phyloP scores from a whole-genome alignment of 2,888 invertebrate species.

The Bhutanitis thaidina region DNA sequence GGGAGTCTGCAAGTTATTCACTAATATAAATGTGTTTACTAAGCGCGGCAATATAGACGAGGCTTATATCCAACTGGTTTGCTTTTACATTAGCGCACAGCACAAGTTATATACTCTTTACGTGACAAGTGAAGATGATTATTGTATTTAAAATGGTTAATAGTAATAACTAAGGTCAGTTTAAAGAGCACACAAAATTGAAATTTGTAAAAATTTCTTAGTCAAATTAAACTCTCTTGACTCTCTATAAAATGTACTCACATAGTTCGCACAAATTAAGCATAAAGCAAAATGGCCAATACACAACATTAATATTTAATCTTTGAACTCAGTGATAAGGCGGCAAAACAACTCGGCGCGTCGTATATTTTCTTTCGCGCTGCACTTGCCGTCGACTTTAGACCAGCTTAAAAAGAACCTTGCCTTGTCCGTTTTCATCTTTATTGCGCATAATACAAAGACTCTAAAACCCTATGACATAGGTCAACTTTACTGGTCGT shows the following conservation, averaged over 20 bases:
- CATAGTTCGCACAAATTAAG: not conserved
- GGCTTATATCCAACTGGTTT: too few relatives aligned
- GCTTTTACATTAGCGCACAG: too few relatives aligned
- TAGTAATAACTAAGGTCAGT: too few relatives aligned
- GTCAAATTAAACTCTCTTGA: too few relatives aligned
- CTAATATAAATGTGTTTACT: too few relatives aligned
- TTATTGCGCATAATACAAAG: constrained; percentile 34
- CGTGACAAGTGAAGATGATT: too few relatives aligned
- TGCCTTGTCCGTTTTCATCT: constrained; percentile 43
- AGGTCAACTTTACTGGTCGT: constrained; percentile 47
- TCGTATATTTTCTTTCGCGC: constrained; percentile 78
- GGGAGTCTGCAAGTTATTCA: too few relatives aligned
- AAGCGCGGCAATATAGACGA: too few relatives aligned
- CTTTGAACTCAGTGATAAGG: constrained; percentile 72
- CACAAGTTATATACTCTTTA: too few relatives aligned
- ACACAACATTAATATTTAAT: constrained; percentile 23
- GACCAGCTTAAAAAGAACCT: constrained; percentile 52
- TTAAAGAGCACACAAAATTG: too few relatives aligned
- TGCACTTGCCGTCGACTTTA: constrained; percentile 74
- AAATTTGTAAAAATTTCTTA: too few relatives aligned
- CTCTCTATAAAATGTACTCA: not conserved
- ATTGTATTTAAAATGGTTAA: too few relatives aligned
- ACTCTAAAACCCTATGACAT: constrained; percentile 40
- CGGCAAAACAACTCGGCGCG: constrained; percentile 77
- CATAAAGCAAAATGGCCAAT: not conserved